These are phyloP conservation scores for Edolisoma coerulescens DNA, from an alignment of 2,113 vertebrate genomes.

Conservation along the genomic window DNA sequence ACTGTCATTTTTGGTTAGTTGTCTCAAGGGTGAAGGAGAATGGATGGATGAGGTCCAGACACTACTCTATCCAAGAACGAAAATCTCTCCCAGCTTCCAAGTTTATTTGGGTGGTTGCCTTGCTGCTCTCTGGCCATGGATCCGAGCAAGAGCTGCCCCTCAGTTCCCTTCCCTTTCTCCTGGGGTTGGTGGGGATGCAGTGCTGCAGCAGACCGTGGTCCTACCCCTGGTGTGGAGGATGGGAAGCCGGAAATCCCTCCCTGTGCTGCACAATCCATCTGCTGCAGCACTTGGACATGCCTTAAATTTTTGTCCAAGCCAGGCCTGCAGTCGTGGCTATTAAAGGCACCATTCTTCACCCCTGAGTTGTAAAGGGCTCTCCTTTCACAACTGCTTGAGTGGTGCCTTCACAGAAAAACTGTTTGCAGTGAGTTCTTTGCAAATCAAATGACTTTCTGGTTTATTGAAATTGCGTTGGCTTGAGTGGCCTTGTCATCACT, in stretches of 20 bases:
- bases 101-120: background rate
- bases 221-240: background rate
- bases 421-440: background rate
- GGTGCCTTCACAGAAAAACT: background rate
- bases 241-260: background rate
- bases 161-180: background rate
- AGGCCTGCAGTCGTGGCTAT: background rate
- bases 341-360: constrained; percentile 18
- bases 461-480: background rate
- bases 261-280: background rate
- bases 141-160: background rate
- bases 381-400: background rate
- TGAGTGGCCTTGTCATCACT: background rate
- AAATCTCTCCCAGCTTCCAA: background rate
- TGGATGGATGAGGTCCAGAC: background rate
- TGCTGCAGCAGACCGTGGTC: accelerated
- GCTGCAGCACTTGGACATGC: background rate
- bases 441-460: background rate
- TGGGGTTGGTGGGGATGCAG: background rate
- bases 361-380: background rate
- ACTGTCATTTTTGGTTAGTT: background rate
- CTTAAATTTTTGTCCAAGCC: background rate
- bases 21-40: background rate
- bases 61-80: background rate
- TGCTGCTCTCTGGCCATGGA: background rate